Evolutionary conservation across 2,113 vertebrate species (phyloP), one percentile per base, ranked within the genome.

Genomic region (Notothenia coriiceps): DNA sequence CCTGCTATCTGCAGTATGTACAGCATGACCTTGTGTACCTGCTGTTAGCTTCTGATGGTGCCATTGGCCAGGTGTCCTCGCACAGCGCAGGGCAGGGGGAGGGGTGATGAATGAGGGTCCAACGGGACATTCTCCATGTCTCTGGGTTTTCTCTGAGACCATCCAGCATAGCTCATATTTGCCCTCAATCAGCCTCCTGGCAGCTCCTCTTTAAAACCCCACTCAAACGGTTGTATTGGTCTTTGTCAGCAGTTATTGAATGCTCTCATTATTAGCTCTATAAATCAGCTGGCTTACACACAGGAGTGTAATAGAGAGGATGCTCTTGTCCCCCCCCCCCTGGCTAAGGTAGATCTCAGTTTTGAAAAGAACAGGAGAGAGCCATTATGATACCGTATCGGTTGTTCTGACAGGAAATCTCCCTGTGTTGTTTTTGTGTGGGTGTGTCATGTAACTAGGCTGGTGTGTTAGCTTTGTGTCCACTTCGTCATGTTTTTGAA

Each of bases 161-260:
- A 17, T 70, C 77, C 50, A 77, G 54, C 33, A 8, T 18, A 47
- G 56, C 66, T 82, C 64, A 65, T 62, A 68, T 57, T 84, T 77
- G 50, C 47, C 66, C 44, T 22, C 70, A 61, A 80, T 84, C 72
- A 68, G 74, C 64, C 51, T 66, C 50, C 71, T 59, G 68, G 73
- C 74, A 80, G 74, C 70, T 73, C 40, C 46, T 84, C 78, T 66
- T 65, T 46, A 74, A 85, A 64, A 59, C 60, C 67, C 69, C 77
- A 70, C 66, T 70, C 70, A 75, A 51, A 77, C 63, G 14, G 14
- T 64, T 79, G 47, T 22, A 56, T 67, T 54, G 59, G 14, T 54
- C 75, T 70, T 70, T 65, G 75, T 85, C 75, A 79, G 59, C 80
- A 17, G 51, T 65, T 77, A 76, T 76, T 63, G 54, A 70, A 81